These are phyloP conservation scores for Hycleus cichorii DNA, from an alignment of 1,140 invertebrate genomes.

Conservation along the genomic window DNA sequence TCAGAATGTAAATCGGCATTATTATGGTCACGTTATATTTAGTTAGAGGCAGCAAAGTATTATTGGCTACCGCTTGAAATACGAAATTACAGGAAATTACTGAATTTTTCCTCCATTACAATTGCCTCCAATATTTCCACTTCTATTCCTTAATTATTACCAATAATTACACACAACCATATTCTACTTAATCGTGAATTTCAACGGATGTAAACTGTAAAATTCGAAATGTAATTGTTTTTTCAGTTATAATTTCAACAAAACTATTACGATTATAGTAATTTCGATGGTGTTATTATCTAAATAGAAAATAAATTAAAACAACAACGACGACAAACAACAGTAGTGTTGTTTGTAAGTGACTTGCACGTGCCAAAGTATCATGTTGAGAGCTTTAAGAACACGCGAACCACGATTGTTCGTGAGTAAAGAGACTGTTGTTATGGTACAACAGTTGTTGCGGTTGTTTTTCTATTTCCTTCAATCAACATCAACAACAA, in stretches of 20 bases:
- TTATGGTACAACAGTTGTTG: not conserved
- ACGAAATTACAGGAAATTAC: slow-evolving; percentile 4
- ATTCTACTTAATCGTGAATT: too few species aligned
- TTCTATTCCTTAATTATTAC: too few species aligned
- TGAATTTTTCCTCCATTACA: not conserved
- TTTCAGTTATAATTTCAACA: too few species aligned
- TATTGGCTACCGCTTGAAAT: not conserved
- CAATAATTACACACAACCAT: too few species aligned
- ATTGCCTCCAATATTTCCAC: too few species aligned
- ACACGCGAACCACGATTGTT: slow-evolving; percentile 17
- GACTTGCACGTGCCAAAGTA: slow-evolving; percentile 12
- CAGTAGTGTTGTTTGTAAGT: slow-evolving; percentile 9
- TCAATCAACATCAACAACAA: slow-evolving; percentile 5
- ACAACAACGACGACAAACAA: slow-evolving; percentile 1
- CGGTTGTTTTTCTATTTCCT: slow-evolving; percentile 11
- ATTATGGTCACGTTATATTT: not conserved
- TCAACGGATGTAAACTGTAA: too few species aligned
- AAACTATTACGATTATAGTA: not conserved
- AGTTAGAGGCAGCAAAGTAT: not conserved
- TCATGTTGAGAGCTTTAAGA: slow-evolving; percentile 10
- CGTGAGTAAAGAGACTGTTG: slow-evolving; percentile 9
- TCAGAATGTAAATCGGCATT: not conserved
- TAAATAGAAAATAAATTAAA: not conserved
- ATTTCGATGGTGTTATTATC: not conserved
- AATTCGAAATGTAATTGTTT: too few species aligned